Evolutionary conservation across 2,888 invertebrate genomes (phyloP), one percentile per base, ranked within the genome.

Genomic region (Gryllus longicercus): DNA sequence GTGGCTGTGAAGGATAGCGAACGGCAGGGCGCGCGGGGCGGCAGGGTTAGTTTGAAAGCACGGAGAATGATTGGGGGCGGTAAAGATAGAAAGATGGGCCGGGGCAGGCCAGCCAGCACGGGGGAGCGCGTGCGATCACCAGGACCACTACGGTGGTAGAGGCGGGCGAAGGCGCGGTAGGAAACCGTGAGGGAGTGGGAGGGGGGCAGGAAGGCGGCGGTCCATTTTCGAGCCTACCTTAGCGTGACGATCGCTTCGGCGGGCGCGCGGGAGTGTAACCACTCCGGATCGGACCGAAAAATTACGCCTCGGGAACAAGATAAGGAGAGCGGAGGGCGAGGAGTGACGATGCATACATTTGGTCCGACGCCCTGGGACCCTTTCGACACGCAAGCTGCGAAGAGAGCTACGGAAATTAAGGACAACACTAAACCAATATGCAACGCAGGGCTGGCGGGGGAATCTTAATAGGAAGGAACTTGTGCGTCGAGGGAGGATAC

Each of bases 161-260:
- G 38, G 38, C 38, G 38, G 38, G 38, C 38, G 1, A 38, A 38
- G 38, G 38, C 38, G 8, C 38, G 1, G 38, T 8, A 38, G 38
- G 38, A 38, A 38, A 38, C 38, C 38, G 5, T 18, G 2, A 11
- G 63, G n/a, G 63, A 8, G 8, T 8, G 63, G 63, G 63, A 0
- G 63, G 63, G 63, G 63, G n/a, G n/a, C n/a, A 63, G 63, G 63
- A 63, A n/a, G 63, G 63, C 16, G n/a, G 63, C 14, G 63, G 63
- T 63, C 11, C 63, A 63, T 63, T 63, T 63, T 63, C 63, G 63
- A 8, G n/a, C 63, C 63, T n/a, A 63, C 63, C 63, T n/a, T 38
- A 8, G 63, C 63, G 63, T 63, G 63, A 63, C 63, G 63, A 63
- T 63, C 63, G 63, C 63, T 63, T 63, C 63, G 63, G 63, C 63